A percentile compares a stretch with the other conserved stretches of the same genome.
Conservation (phyloP, 1,140 invertebrate genomes). For the Linepithema humile region DNA sequence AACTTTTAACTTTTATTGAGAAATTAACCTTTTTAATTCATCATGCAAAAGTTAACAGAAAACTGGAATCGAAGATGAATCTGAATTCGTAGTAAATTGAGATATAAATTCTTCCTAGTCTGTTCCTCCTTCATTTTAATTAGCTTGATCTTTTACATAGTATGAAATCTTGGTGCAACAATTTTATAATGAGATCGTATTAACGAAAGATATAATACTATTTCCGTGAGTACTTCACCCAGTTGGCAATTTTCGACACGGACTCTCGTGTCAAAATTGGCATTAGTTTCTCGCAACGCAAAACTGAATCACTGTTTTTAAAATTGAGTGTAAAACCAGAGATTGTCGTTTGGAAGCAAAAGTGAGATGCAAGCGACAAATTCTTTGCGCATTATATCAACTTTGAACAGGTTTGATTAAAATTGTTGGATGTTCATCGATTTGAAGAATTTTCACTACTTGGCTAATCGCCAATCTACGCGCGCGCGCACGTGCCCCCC, state of each 20-base stretch:
- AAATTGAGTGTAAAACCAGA: slow-evolving; percentile 14
- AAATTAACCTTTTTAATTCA: background rate
- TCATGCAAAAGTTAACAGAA: background rate
- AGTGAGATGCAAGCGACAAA: slow-evolving; percentile 5
- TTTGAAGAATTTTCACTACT: slow-evolving; percentile 23
- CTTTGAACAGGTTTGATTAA: slow-evolving; percentile 41
- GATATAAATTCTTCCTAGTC: too few species aligned
- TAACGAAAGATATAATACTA: background rate
- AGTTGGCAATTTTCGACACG: background rate
- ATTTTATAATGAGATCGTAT: background rate
- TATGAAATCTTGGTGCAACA: background rate
- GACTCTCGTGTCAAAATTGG: slow-evolving; percentile 2
- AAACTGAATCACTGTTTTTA: background rate
- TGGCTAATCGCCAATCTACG: slow-evolving; percentile 24
- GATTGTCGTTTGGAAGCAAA: background rate
- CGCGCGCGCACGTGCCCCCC: too few species aligned
- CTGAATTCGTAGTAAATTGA: background rate
- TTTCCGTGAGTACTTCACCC: too few species aligned
- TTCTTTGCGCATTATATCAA: background rate
- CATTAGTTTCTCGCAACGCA: background rate
- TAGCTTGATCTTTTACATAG: background rate
- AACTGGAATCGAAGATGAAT: background rate
- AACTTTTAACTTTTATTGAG: background rate
- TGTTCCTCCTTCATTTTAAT: too few species aligned
- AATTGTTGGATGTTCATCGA: background rate